Evolutionary conservation across 1,140 invertebrate species (phyloP).

Genomic region (Orius insidiosus): DNA sequence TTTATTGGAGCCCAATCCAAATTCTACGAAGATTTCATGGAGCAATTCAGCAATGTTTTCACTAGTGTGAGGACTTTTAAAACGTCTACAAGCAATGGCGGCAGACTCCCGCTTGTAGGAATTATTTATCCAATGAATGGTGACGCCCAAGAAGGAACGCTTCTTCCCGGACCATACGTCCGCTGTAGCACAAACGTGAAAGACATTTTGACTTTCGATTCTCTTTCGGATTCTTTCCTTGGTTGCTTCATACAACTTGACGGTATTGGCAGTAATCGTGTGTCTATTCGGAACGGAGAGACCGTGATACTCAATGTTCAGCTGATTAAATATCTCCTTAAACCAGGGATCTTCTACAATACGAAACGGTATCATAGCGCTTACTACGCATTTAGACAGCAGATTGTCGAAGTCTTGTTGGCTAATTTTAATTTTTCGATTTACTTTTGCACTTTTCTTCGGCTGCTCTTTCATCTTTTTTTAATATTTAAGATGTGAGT

Average conservation of each 20-base stretch:
- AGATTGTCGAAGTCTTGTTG: neutral
- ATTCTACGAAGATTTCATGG: conserved; percentile 13
- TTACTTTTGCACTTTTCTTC: neutral
- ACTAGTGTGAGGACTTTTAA: conserved; percentile 17
- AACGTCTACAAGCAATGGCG: conserved; percentile 16
- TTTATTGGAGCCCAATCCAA: conserved; percentile 16
- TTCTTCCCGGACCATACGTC: neutral
- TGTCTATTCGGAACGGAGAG: neutral
- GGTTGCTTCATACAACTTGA: neutral
- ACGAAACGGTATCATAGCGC: neutral
- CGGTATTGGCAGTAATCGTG: neutral
- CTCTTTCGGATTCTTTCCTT: neutral
- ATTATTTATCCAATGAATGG: conserved; percentile 9
- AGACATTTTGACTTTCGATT: neutral
- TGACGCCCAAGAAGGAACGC: neutral
- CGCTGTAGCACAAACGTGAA: conserved; percentile 1
- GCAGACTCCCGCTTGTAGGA: conserved; percentile 12
- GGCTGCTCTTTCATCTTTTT: too few species aligned
- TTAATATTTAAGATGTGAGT: too few species aligned
- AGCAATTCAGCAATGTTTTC: conserved; percentile 17
- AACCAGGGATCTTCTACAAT: neutral
- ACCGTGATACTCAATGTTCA: neutral
- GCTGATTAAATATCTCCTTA: neutral
- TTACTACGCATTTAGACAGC: neutral
- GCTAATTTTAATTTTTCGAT: neutral